A percentile compares a stretch with the other conserved stretches of the same genome.
Conservation (phyloP, 1,140 invertebrate species). For the Laupala kohalensis region DNA sequence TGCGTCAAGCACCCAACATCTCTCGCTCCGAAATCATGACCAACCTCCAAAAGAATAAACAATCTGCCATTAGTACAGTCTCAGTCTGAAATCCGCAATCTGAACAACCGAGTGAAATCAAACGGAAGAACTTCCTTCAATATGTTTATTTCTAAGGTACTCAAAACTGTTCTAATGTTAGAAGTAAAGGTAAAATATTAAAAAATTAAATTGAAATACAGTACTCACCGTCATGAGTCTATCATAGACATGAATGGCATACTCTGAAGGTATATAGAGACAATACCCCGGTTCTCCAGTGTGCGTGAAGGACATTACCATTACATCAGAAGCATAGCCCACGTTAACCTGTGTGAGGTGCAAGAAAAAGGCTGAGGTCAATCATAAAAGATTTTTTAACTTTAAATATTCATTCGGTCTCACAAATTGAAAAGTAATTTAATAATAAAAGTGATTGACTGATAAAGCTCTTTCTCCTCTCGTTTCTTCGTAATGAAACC, state of each 20-base stretch:
- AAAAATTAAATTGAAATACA: background rate
- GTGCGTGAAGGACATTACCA: conserved; percentile 68
- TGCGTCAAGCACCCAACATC: conserved; percentile 66
- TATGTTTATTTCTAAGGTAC: background rate
- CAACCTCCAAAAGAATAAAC: conserved; percentile 25
- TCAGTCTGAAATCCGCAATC: background rate
- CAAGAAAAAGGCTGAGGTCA: too few species aligned
- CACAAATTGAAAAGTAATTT: too few species aligned
- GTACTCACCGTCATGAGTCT: conserved; percentile 40
- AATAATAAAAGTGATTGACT: too few species aligned
- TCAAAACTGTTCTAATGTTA: too few species aligned
- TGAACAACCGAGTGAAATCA: too few species aligned
- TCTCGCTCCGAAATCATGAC: conserved; percentile 49
- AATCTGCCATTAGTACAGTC: background rate
- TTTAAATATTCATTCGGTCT: too few species aligned
- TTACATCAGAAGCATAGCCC: conserved; percentile 60
- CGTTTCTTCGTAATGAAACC: too few species aligned
- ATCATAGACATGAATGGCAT: conserved; percentile 68
- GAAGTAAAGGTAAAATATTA: background rate
- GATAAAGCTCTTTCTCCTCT: too few species aligned
- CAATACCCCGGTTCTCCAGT: conserved; percentile 75
- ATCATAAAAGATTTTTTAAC: too few species aligned
- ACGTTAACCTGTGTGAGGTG: too few species aligned
- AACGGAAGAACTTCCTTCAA: background rate
- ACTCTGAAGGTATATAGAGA: conserved; percentile 64